Base-by-base conservation (phyloP, 2,888 invertebrate genomes). In the Cantharis flavilabris region DNA sequence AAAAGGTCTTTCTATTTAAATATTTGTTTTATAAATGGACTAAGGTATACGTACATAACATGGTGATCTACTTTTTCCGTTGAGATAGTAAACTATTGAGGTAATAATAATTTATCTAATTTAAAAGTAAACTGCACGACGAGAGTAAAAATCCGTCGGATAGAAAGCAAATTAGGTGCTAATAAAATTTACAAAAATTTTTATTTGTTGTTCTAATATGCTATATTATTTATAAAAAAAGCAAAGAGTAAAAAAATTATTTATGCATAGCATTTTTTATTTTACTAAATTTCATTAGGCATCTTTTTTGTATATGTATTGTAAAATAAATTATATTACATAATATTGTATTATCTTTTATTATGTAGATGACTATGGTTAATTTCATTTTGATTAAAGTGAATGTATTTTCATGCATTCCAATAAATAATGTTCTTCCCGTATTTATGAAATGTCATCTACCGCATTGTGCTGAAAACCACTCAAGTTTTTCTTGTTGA, bases 1-100 rank as follows among this genome's bases (percentile, higher is more conserved):
- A 49, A 49, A 49, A 49, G 49, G 49, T 49, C 2, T 33, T 49
- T 49, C 49, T 49, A 49, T 49, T n/a, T 67, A 20, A 67, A 67
- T 67, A 67, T 67, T 67, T 67, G 65, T 67, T 67, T 23, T 23
- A 67, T 18, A 67, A 67, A 67, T 67, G 65, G 65, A 67, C 65
- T 26, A 23, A 20, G 7, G 65, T 26, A n/a, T 23, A 26, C 16
- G 16, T 16, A 1, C 26, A 23, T 67, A 67, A 67, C 23, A 23
- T 67, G 11, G 65, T 14, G 23, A 67, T 67, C 26, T 23, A 67
- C 14, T 67, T 67, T 26, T n/a, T 49, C 7, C 7, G n/a, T 49
- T n/a, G n/a, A 49, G 49, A n/a, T 49, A 49, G 49, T 49, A n/a
- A n/a, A 49, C n/a, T 0, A 49, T 49, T 49, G 49, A n/a, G n/a